Evolutionary conservation across 1,140 invertebrate genomes (phyloP).

Genomic region (Mercenaria mercenaria): DNA sequence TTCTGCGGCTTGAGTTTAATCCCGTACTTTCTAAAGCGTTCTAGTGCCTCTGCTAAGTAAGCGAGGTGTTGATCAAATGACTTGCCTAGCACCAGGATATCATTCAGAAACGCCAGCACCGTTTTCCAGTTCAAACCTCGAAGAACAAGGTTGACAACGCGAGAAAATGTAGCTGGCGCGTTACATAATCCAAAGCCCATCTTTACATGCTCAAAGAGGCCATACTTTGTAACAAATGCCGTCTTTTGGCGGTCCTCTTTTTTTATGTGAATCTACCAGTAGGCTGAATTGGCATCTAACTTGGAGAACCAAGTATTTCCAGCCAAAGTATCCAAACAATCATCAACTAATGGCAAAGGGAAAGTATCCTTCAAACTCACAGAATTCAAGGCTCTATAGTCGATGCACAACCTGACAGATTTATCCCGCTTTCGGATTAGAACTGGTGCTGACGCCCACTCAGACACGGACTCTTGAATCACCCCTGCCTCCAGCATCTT

Average conservation of each 20-base stretch:
- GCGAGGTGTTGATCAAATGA: neutral
- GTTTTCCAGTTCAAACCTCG: constrained; percentile 23
- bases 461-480: constrained; percentile 20
- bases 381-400: constrained; percentile 41
- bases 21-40: neutral
- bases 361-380: constrained; percentile 39
- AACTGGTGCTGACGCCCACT: constrained; percentile 37
- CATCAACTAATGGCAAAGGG: constrained; percentile 17
- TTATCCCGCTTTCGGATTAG: constrained; percentile 41
- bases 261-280: neutral
- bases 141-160: neutral
- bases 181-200: constrained; percentile 1
- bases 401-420: constrained; percentile 30
- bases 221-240: constrained; percentile 34
- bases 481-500: constrained; percentile 47
- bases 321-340: neutral
- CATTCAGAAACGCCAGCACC: neutral
- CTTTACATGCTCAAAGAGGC: neutral
- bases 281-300: constrained; percentile 38
- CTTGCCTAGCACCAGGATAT: neutral
- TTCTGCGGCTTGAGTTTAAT: neutral
- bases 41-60: neutral
- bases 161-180: neutral
- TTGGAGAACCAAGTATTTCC: constrained; percentile 26
- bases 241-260: neutral